Percentiles rank a stretch among this genome's conserved stretches.
Conservation (phyloP, 2,888 invertebrate genomes). For the Plebejus anna region DNA sequence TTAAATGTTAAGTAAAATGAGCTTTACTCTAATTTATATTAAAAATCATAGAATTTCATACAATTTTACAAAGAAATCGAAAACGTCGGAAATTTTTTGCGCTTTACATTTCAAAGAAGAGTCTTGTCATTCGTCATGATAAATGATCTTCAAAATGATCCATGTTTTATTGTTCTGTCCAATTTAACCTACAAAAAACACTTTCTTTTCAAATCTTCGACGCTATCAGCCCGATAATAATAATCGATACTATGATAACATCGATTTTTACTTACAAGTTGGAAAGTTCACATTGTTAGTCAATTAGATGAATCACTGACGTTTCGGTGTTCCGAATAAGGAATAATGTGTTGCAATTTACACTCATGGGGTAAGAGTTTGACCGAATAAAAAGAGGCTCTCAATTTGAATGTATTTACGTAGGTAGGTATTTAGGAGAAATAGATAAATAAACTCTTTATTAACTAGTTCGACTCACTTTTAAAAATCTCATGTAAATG, state of each 20-base stretch:
- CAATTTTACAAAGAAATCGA: neutral
- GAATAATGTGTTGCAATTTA: neutral
- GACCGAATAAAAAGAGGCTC: too few relatives aligned
- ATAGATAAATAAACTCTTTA: too few relatives aligned
- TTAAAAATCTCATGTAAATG: too few relatives aligned
- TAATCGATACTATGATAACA: neutral
- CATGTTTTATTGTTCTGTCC: slow-evolving; percentile 6
- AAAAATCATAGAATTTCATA: neutral
- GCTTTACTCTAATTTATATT: neutral
- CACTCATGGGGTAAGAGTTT: neutral
- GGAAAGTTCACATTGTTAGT: slow-evolving; percentile 11
- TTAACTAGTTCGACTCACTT: too few relatives aligned
- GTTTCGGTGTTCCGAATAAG: neutral
- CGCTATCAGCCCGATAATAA: neutral
- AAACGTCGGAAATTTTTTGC: neutral
- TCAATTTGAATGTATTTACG: too few relatives aligned
- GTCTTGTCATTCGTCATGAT: neutral
- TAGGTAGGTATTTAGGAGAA: too few relatives aligned
- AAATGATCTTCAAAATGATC: neutral
- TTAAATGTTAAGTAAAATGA: neutral
- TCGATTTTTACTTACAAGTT: neutral
- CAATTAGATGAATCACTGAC: slow-evolving; percentile 12
- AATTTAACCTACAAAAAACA: slow-evolving; percentile 12
- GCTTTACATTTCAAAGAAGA: neutral
- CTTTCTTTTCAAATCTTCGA: slow-evolving; percentile 8